phyloP scores from a whole-genome alignment of 2,113 vertebrate genomes.

The Dipodomys spectabilis region DNA sequence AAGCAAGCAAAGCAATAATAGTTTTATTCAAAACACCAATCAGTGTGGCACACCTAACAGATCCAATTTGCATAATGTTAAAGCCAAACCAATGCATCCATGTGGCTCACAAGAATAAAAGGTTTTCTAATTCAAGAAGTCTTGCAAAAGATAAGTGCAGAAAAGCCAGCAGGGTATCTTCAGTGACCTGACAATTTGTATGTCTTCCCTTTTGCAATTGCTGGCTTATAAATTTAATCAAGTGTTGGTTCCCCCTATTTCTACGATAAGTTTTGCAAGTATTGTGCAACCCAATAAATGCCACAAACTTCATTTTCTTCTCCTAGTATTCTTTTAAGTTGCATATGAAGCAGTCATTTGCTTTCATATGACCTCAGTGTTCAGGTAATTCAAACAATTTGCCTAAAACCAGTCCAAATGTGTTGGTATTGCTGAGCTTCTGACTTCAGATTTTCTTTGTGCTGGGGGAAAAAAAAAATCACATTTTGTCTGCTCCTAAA shows the following conservation, averaged over 20 bases:
- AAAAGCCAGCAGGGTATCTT: conserved; percentile 2
- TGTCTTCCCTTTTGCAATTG: conserved; percentile 18
- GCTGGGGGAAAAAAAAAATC: neutral
- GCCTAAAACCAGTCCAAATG: neutral
- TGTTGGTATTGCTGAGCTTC: neutral
- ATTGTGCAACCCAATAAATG: conserved; percentile 8
- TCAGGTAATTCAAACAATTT: conserved; percentile 26
- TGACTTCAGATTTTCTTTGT: neutral
- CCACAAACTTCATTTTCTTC: neutral
- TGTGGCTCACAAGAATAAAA: neutral
- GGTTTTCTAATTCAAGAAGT: neutral
- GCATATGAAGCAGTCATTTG: neutral
- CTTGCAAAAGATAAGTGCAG: neutral
- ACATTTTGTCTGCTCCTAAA: neutral
- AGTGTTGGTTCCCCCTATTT: conserved; percentile 28
- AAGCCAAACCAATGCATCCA: neutral
- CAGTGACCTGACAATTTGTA: neutral
- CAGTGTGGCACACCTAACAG: conserved; percentile 36
- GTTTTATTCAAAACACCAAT: conserved; percentile 57
- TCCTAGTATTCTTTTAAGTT: neutral
- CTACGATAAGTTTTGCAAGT: neutral
- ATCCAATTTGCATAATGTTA: conserved; percentile 26
- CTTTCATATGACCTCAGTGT: neutral
- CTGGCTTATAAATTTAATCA: conserved; percentile 9
- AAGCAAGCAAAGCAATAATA: conserved; percentile 73